Conservation (phyloP, 2,113 vertebrate genomes). For the Tyto alba region DNA sequence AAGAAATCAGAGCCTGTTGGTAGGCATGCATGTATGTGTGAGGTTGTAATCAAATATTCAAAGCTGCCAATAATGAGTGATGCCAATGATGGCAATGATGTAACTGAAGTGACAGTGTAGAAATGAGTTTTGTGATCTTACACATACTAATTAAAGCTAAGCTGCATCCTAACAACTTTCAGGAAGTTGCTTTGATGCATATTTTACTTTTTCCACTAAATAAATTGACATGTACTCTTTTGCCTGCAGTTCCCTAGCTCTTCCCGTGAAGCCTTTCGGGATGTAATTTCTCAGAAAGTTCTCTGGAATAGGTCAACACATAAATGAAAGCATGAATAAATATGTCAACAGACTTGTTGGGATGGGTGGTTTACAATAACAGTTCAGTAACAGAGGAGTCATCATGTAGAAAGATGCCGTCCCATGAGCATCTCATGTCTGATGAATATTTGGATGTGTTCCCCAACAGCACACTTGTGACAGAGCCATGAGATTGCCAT, state of each 20-base stretch:
- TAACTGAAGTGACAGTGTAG: not conserved
- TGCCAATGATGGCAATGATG: not conserved
- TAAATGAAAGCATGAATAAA: not conserved
- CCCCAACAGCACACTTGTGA: not conserved
- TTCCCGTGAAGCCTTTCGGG: not conserved
- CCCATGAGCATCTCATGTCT: not conserved
- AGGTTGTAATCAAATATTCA: not conserved
- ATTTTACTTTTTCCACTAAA: not conserved
- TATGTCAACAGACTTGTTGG: not conserved
- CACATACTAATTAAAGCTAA: not conserved
- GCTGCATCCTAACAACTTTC: not conserved
- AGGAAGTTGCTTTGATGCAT: not conserved
- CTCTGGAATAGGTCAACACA: not conserved
- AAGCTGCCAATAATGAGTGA: slow-evolving; percentile 28
- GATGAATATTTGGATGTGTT: not conserved
- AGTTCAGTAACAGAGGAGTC: not conserved
- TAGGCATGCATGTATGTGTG: not conserved
- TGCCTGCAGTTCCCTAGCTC: not conserved
- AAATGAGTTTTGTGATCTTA: not conserved
- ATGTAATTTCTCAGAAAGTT: not conserved
- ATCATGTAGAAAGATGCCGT: not conserved
- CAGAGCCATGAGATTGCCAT: not conserved
- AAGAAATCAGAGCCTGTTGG: not conserved
- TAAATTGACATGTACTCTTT: not conserved
- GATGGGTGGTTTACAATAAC: not conserved